Evolutionary conservation across 2,113 vertebrate species (phyloP).

Genomic region (Pollimyrus isidori): DNA sequence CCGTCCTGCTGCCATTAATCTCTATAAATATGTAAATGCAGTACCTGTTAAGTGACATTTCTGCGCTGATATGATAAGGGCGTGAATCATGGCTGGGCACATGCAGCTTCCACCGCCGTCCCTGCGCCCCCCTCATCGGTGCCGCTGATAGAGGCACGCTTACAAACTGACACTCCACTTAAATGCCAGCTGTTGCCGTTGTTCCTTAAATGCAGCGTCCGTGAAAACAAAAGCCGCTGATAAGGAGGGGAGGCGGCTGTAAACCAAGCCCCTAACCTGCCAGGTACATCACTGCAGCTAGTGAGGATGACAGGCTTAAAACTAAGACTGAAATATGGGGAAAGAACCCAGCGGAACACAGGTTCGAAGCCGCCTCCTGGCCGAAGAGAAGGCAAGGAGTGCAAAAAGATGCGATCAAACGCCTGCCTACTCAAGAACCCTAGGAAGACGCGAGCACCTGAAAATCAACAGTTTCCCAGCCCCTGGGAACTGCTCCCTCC

Average conservation of each 20-base stretch:
- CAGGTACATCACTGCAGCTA: not conserved
- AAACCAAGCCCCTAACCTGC: not conserved
- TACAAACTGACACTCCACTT: not conserved
- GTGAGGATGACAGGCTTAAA: not conserved
- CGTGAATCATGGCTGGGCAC: not conserved
- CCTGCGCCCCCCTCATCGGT: not conserved
- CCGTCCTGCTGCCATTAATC: not conserved
- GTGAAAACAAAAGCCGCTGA: constrained; percentile 4
- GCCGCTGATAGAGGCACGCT: not conserved
- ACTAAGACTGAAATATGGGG: not conserved
- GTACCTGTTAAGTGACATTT: constrained; percentile 11
- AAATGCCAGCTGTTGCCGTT: constrained; percentile 6
- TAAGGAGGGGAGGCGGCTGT: not conserved
- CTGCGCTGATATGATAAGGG: not conserved
- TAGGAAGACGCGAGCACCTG: not conserved
- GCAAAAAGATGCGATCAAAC: not conserved
- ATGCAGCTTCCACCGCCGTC: not conserved
- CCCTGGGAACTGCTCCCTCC: not conserved
- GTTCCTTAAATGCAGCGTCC: not conserved
- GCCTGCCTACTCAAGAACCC: not conserved
- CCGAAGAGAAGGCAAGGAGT: not conserved
- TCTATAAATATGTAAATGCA: constrained; percentile 9
- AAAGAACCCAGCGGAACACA: not conserved
- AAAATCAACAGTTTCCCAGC: constrained; percentile 8
- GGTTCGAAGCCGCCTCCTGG: not conserved